phyloP scores from a whole-genome alignment of 2,888 invertebrate genomes.

The Cerastoderma edule region DNA sequence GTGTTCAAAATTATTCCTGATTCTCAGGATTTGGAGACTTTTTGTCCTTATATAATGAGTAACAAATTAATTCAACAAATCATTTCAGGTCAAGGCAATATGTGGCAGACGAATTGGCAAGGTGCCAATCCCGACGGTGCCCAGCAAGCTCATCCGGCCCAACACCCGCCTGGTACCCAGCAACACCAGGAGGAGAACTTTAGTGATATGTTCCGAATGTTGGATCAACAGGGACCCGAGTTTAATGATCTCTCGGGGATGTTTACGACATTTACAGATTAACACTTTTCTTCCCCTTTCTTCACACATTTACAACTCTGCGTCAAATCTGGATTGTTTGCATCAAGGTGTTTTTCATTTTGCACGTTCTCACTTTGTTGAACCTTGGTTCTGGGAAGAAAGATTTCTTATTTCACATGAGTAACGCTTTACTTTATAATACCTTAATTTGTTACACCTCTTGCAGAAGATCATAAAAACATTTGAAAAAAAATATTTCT shows the following conservation, averaged over 20 bases:
- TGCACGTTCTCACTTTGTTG: too few species aligned
- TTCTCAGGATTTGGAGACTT: too few species aligned
- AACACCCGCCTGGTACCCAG: slow-evolving; percentile 56
- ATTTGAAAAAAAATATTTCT: too few species aligned
- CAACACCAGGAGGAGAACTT: slow-evolving; percentile 77
- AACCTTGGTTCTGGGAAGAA: too few species aligned
- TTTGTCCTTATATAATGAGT: too few species aligned
- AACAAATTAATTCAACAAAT: too few species aligned
- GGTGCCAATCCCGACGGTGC: slow-evolving; percentile 63
- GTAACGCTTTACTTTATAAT: too few species aligned
- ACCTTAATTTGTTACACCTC: too few species aligned
- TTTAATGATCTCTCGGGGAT: slow-evolving; percentile 80
- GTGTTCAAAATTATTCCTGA: too few species aligned
- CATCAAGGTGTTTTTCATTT: background rate
- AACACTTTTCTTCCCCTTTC: slow-evolving; percentile 11
- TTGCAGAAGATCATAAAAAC: too few species aligned
- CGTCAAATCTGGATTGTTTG: background rate
- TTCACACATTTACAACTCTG: background rate
- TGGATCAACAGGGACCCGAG: slow-evolving; percentile 78
- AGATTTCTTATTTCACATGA: too few species aligned
- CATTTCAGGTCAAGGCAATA: slow-evolving; percentile 47
- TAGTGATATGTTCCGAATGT: slow-evolving; percentile 81
- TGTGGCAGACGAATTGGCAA: slow-evolving; percentile 74
- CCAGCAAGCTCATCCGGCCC: slow-evolving; percentile 55
- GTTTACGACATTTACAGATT: slow-evolving; percentile 81